A percentile compares a stretch with the other conserved stretches of the same genome.
Evolutionary conservation across 2,113 vertebrate species (phyloP).

Genomic region (Pseudorectes ferrugineus): DNA sequence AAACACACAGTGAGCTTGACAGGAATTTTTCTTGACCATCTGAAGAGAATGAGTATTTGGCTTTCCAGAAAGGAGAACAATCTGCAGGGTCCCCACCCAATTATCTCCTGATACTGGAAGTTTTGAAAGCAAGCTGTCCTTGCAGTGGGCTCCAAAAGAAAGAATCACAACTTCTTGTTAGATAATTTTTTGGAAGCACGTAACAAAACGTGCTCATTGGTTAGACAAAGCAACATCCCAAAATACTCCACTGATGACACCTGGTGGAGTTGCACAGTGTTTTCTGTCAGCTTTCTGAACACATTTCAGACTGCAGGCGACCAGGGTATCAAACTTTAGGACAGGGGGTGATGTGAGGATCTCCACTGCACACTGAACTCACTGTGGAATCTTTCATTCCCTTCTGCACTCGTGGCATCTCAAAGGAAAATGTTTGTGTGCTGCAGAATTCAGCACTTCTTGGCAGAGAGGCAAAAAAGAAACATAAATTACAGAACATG

Average conservation of each 20-base stretch:
- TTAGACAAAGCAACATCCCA: background rate
- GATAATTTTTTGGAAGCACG: background rate
- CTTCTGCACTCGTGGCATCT: background rate
- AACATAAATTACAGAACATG: background rate
- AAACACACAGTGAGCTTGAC: background rate
- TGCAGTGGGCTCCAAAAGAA: background rate
- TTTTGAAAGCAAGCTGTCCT: background rate
- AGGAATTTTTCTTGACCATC: background rate
- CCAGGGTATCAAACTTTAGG: background rate
- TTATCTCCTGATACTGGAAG: rapidly evolving
- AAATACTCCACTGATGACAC: constrained; percentile 16
- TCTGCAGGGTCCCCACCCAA: background rate
- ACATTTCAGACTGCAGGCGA: background rate
- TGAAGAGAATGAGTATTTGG: background rate
- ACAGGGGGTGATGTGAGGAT: rapidly evolving
- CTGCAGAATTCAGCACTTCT: background rate
- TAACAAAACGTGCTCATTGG: background rate
- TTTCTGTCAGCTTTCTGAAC: background rate
- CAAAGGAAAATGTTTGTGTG: background rate
- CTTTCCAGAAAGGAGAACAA: background rate
- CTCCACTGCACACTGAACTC: background rate
- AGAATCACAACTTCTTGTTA: background rate
- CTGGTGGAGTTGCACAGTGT: background rate
- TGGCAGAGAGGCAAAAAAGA: background rate
- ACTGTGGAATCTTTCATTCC: background rate